Evolutionary conservation across 2,113 vertebrate genomes (phyloP), one percentile per base, ranked within the genome.

Genomic region (Salvelinus sp.): DNA sequence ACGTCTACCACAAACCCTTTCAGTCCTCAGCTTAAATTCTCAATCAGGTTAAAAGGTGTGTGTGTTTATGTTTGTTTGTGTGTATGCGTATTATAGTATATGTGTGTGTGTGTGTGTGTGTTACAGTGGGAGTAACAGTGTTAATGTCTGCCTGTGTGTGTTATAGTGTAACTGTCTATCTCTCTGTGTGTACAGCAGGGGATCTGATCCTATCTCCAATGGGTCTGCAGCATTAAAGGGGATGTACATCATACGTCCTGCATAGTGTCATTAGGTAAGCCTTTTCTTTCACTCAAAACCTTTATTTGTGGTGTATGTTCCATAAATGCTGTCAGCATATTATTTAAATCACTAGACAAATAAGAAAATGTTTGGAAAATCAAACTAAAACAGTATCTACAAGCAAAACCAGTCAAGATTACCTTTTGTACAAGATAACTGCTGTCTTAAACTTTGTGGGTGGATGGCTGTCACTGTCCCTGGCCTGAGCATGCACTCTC

Each of bases 231-330:
- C 27, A 76, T 79, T 77, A 73, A 80, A 82, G 76, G 58, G 72
- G 47, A 7, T 50, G 25, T 28, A 72, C 20, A 6, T 73, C 44
- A 72, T 47, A 77, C 72, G 70, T 73, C 78, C 73, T 67, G 27
- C 63, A 78, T 63, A 16, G 68, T 82, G 73, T 83, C 2, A 67
- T 79, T 67, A 74, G 22, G 74, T 65, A 81, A 79, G 77, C 68
- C 6, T 38, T 38, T 38, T 38, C 33, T 38, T 38, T 38, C 6
- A 6, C 6, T 1, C 6, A 38, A 2, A 38, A 7, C 6, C 33
- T 38, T 9, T 38, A 38, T 38, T 38, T 38, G 33, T 38, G 33
- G 33, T 38, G 33, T 7, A 38, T 38, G 33, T 38, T 38, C 6
- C 33, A 38, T 38, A 38, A 38, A 7, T 7, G 6, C 6, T 7